Evolutionary conservation across 37 sponge, comb jelly and placozoan genomes (phyloP).

Genomic region (Axinella damicornis): DNA sequence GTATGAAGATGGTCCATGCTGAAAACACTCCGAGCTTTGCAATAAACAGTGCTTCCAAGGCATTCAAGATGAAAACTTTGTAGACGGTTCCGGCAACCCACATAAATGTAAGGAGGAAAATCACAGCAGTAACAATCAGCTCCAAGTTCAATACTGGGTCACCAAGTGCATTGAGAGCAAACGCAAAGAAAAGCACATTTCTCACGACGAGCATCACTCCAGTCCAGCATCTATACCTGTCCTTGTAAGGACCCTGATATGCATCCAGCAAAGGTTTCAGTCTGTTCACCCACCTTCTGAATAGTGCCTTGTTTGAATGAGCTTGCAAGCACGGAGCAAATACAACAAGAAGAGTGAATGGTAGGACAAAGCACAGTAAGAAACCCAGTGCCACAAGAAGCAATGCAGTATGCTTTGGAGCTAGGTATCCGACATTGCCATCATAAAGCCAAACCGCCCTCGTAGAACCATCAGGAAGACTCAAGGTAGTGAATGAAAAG

Average conservation of each 20-base stretch:
- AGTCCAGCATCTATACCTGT: constrained; percentile 28
- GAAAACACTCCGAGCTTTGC: constrained; percentile 7
- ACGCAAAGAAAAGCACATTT: constrained; percentile 12
- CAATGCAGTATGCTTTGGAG: neutral
- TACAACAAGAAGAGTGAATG: constrained; percentile 2
- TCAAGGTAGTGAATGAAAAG: neutral
- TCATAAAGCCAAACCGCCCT: neutral
- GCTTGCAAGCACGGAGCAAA: constrained; percentile 21
- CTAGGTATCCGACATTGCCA: neutral
- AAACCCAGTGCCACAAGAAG: neutral
- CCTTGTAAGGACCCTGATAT: constrained; percentile 35
- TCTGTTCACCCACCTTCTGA: constrained; percentile 10
- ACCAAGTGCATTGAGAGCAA: constrained; percentile 8
- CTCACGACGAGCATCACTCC: constrained; percentile 30
- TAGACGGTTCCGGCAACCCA: constrained; percentile 6
- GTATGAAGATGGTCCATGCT: neutral
- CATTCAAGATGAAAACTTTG: constrained; percentile 1
- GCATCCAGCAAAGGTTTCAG: constrained; percentile 20
- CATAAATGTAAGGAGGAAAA: neutral
- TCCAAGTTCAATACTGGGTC: neutral
- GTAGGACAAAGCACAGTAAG: neutral
- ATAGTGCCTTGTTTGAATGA: neutral
- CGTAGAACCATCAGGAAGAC: neutral
- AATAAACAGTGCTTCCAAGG: constrained; percentile 10
- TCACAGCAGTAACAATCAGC: constrained; percentile 5